Percentiles rank a stretch among this genome's conserved stretches.
Evolutionary conservation across 2,888 invertebrate genomes (phyloP).

Genomic region (Phengaris arion): DNA sequence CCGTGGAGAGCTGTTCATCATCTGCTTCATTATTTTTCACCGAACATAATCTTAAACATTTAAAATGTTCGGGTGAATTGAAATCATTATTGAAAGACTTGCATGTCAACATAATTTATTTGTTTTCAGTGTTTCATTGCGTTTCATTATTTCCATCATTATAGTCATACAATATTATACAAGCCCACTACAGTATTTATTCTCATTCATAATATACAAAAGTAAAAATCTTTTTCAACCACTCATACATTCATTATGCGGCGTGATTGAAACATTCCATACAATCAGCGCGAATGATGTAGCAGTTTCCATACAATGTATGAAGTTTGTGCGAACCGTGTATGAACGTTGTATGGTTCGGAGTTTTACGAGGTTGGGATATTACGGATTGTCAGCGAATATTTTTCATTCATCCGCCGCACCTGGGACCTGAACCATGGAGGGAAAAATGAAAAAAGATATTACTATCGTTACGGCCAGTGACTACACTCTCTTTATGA

Average conservation of each 20-base stretch:
- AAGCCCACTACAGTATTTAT: neutral
- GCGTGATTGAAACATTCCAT: neutral
- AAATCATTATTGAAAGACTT: neutral
- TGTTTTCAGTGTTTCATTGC: neutral
- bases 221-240: slow-evolving; percentile 13
- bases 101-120: neutral
- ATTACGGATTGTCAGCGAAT: neutral
- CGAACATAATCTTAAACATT: too few species aligned
- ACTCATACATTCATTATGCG: neutral
- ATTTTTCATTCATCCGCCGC: neutral
- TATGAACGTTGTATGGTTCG: neutral
- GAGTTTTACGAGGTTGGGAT: neutral
- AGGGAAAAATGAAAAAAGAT: neutral
- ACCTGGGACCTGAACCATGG: neutral
- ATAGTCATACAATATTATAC: neutral
- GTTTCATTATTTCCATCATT: neutral
- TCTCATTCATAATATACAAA: neutral
- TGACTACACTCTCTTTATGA: neutral
- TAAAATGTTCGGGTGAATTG: neutral
- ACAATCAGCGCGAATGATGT: slow-evolving; percentile 1
- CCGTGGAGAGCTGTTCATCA: too few species aligned
- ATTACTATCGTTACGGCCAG: neutral
- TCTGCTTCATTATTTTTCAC: too few species aligned
- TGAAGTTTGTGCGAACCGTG: neutral
- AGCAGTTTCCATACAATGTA: neutral